Evolutionary conservation across 2,888 invertebrate species (phyloP).

Genomic region (Dryobotodes eremita): DNA sequence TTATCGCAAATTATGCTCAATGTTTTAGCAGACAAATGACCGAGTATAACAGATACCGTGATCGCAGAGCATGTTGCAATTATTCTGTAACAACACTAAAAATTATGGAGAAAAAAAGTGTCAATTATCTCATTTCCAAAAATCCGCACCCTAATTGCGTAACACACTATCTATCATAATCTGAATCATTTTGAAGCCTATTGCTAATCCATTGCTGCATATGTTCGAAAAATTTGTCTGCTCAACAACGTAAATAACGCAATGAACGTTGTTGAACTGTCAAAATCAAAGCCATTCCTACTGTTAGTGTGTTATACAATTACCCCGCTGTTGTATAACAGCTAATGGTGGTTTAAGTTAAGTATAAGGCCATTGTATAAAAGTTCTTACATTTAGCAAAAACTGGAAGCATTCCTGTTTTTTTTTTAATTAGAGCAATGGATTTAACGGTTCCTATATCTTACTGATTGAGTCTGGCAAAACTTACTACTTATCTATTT

Average conservation of each 20-base stretch:
- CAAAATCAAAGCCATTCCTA: too few species aligned
- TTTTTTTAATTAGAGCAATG: not conserved
- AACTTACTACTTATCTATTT: not conserved
- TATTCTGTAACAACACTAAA: not conserved
- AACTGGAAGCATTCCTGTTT: not conserved
- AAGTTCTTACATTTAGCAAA: not conserved
- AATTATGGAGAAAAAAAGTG: not conserved
- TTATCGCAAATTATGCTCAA: not conserved
- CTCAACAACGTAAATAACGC: too few species aligned
- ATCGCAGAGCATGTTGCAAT: conserved; percentile 7
- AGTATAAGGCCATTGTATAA: not conserved
- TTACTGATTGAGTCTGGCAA: not conserved
- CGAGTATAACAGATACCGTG: conserved; percentile 20
- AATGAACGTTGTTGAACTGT: too few species aligned
- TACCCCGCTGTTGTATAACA: not conserved
- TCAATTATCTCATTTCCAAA: not conserved
- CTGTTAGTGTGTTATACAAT: too few species aligned
- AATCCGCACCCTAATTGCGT: not conserved
- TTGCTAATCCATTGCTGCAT: too few species aligned
- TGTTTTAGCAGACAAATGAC: conserved; percentile 21
- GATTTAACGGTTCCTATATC: not conserved
- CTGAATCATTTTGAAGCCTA: too few species aligned
- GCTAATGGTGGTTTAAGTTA: not conserved
- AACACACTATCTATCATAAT: not conserved
- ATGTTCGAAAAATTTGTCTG: too few species aligned